Evolutionary conservation across 2,888 invertebrate species (phyloP).

Genomic region (Zeuzera pyrina): DNA sequence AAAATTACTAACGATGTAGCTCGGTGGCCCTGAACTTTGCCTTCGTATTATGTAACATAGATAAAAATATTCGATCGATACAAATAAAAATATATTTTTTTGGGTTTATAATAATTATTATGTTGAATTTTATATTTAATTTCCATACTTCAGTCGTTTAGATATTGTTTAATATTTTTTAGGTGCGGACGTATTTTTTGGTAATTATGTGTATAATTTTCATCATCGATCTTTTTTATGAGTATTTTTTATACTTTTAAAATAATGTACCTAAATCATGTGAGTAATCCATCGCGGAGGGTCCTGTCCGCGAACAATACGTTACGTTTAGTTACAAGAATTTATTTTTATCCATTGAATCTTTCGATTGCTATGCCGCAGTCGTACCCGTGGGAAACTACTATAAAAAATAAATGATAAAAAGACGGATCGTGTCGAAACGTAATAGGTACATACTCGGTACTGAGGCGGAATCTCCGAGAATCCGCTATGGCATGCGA

Average conservation of each 20-base stretch:
- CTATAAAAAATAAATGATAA: conserved; percentile 36
- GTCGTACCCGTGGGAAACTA: conserved; percentile 53
- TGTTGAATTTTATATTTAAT: too few species aligned
- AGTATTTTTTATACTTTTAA: too few species aligned
- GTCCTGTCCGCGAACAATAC: conserved; percentile 15
- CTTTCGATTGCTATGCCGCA: conserved; percentile 38
- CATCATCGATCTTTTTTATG: too few species aligned
- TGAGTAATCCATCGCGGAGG: too few species aligned
- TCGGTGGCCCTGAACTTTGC: conserved; percentile 54
- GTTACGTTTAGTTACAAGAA: conserved; percentile 14
- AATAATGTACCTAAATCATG: too few species aligned
- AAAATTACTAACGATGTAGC: conserved; percentile 38
- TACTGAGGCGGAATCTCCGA: conserved; percentile 53
- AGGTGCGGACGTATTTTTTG: too few species aligned
- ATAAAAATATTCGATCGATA: conserved; percentile 34
- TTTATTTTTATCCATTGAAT: conserved; percentile 32
- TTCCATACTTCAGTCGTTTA: too few species aligned
- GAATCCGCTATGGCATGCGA: conserved; percentile 40
- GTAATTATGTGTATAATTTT: too few species aligned
- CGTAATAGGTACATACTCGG: conserved; percentile 43
- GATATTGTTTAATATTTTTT: too few species aligned
- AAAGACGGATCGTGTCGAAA: conserved; percentile 37
- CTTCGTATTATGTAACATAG: conserved; percentile 41
- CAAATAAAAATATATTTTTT: too few species aligned
- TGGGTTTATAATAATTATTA: too few species aligned